Evolutionary conservation across 2,888 invertebrate genomes (phyloP), one percentile per base, ranked within the genome.

Genomic region (Schizaphis graminum): DNA sequence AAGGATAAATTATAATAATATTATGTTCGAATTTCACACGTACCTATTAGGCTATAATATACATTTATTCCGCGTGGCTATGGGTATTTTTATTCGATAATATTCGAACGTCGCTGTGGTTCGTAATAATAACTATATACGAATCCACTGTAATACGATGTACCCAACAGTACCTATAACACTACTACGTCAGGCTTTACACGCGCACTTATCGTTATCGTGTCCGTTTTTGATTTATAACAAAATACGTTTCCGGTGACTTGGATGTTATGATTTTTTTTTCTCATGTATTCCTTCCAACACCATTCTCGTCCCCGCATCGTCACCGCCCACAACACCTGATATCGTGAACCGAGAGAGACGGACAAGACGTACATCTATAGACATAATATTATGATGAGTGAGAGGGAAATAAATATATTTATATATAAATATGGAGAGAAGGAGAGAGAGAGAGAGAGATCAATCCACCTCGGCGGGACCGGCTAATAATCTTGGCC

Each of bases 401-500:
- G 35, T 35, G 88, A 35, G 67, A 13, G 41, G 41, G 87, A 44
- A 53, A 21, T 8, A 8, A 61, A 49, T 21, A 61, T 61, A 61
- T 56, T 56, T 24, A 61, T 61, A 61, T 28, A 28, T 10, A 28
- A 16, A 53, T 53, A 53, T 53, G 21, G 3, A 28, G 61, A 26
- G 57, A 26, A 28, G 1, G 53, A 13, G 49, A 53, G 10, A 16
- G 67, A 84, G 49, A 35, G 84, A 44, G 77, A 13, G 21, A 21
- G 67, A 53, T 26, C 44, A 44, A 56, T 84, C 47, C 84, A n/a
- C 90, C 61, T 61, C 67, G 94, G 49, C 91, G 94, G 86, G 94
- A 91, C 91, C 92, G 92, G 89, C 94, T 94, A 94, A 94, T 94
- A 91, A 94, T 94, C 94, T 94, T 91, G 94, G 94, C 91, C 94